A percentile compares a stretch with the other conserved stretches of the same genome.
These are phyloP conservation scores for Drosophila trapezifrons DNA, from an alignment of 1,140 invertebrate genomes.

Conservation along the genomic window DNA sequence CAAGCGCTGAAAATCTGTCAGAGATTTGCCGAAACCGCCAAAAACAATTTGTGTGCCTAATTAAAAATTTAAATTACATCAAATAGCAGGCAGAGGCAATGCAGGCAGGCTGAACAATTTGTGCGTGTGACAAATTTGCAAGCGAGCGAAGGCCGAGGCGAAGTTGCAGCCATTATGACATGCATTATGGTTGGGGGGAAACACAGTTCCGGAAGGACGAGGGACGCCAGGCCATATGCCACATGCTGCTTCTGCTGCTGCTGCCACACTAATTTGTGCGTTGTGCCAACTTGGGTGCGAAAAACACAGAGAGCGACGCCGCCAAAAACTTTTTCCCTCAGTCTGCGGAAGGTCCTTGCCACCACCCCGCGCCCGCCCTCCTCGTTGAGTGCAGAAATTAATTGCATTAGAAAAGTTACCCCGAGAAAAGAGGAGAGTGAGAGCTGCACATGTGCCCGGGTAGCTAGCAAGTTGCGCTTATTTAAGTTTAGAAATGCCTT, in stretches of 20 bases:
- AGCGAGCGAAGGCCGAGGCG: slow-evolving; percentile 22
- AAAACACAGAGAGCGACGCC: slow-evolving; percentile 68
- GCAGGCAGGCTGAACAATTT: slow-evolving; percentile 52
- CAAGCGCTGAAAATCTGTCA: slow-evolving; percentile 68
- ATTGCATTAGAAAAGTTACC: slow-evolving; percentile 82
- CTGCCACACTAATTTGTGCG: slow-evolving; percentile 79
- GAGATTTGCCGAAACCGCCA: slow-evolving; percentile 73
- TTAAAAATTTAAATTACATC: slow-evolving; percentile 82
- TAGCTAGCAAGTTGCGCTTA: slow-evolving; percentile 69
- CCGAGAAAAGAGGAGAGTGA: slow-evolving; percentile 15
- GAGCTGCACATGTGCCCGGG: slow-evolving; percentile 68
- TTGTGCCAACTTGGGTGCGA: slow-evolving; percentile 75
- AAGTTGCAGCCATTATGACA: slow-evolving; percentile 70
- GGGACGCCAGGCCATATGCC: slow-evolving; percentile 53
- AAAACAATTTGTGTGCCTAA: slow-evolving; percentile 82
- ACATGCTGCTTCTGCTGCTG: slow-evolving; percentile 66
- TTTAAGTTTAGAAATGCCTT: slow-evolving; percentile 82
- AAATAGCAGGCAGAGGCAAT: slow-evolving; percentile 40
- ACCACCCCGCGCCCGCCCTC: slow-evolving; percentile 10
- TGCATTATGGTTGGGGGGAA: slow-evolving; percentile 62
- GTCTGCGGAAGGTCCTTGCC: no score
- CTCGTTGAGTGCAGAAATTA: slow-evolving; percentile 79
- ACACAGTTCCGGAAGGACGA: slow-evolving; percentile 16
- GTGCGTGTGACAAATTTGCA: slow-evolving; percentile 74
- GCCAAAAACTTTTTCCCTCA: slow-evolving; percentile 65